Evolutionary conservation across 2,888 invertebrate species (phyloP).

Genomic region (Drosophila barbarae): DNA sequence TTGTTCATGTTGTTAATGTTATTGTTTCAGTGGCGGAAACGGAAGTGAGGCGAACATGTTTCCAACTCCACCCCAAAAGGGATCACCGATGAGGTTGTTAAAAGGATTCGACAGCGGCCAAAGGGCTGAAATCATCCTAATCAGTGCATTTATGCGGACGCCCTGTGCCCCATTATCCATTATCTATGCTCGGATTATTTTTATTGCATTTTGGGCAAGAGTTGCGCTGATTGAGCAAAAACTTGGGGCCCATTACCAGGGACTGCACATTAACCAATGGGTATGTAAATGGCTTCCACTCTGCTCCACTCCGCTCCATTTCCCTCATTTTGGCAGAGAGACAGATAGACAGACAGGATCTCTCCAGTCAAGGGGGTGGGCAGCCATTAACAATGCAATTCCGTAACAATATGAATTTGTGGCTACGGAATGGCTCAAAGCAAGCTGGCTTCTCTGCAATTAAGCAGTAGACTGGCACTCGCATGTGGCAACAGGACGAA

Average conservation of each 20-base stretch:
- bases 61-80: constrained; percentile 10
- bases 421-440: constrained; percentile 36
- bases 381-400: constrained; percentile 55
- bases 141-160: constrained; percentile 20
- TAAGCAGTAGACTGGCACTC: constrained; percentile 46
- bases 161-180: constrained; percentile 29
- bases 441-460: constrained; percentile 48
- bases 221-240: constrained; percentile 53
- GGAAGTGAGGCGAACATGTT: constrained; percentile 9
- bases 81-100: constrained; percentile 17
- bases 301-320: background rate
- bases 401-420: constrained; percentile 47
- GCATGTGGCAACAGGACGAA: constrained; percentile 20
- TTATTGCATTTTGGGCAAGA: constrained; percentile 54
- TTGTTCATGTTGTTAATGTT: constrained; percentile 21
- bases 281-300: constrained; percentile 44
- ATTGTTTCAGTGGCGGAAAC: constrained; percentile 8
- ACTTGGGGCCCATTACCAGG: constrained; percentile 49
- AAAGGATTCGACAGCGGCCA: constrained; percentile 15
- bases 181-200: constrained; percentile 56
- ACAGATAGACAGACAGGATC: constrained; percentile 23
- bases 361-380: constrained; percentile 18
- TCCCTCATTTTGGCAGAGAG: constrained; percentile 39
- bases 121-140: constrained; percentile 6
- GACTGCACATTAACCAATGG: constrained; percentile 57